Evolutionary conservation across 2,113 vertebrate species (phyloP).

Genomic region (human (Homo sapiens)): DNA sequence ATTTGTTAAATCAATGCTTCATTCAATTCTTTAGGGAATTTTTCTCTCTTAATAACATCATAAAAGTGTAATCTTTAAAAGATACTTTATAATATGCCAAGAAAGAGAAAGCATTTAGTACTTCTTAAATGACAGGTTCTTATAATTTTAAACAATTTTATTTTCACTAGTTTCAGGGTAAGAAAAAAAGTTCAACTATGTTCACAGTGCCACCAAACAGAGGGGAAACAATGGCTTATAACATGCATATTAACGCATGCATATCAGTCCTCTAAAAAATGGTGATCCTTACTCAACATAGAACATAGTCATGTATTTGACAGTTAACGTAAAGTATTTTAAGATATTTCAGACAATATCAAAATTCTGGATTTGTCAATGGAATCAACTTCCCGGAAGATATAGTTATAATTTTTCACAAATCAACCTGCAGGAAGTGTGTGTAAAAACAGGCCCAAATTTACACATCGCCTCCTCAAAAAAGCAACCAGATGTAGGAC

Average conservation of each 20-base stretch:
- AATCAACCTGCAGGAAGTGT: background rate
- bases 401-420: background rate
- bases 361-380: background rate
- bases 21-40: background rate
- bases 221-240: background rate
- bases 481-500: background rate
- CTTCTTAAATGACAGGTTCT: background rate
- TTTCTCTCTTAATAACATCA: background rate
- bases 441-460: background rate
- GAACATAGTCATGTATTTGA: background rate
- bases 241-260: background rate
- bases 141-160: background rate
- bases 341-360: conserved; percentile 20
- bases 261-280: background rate
- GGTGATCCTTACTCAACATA: background rate
- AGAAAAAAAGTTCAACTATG: conserved; percentile 3
- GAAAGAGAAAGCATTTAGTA: background rate
- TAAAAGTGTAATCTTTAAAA: background rate
- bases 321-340: background rate
- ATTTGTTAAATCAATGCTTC: background rate
- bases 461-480: background rate
- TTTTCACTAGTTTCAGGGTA: background rate
- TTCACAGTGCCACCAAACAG: background rate
- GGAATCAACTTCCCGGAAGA: background rate
- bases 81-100: background rate